Evolutionary conservation across 2,113 vertebrate species (phyloP).

Genomic region (Chloropsis hardwickii): DNA sequence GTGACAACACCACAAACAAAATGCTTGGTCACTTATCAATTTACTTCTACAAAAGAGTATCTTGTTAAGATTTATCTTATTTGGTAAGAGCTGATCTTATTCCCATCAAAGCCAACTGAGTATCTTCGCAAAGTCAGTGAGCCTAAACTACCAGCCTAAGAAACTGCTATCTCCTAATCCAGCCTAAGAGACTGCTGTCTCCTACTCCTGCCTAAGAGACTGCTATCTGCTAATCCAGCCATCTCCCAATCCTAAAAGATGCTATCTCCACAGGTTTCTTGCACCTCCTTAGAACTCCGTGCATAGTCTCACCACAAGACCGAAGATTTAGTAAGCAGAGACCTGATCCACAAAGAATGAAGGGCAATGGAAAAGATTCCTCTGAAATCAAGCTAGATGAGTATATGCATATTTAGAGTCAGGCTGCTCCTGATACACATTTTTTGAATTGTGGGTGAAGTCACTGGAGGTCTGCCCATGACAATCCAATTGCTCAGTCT

Average conservation of each 20-base stretch:
- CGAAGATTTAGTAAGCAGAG: background rate
- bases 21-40: background rate
- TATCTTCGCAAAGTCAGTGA: background rate
- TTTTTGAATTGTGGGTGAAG: background rate
- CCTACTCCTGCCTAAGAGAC: background rate
- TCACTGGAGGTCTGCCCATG: background rate
- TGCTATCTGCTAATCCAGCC: background rate
- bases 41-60: background rate
- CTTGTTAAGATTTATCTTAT: background rate
- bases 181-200: background rate
- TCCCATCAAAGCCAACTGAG: background rate
- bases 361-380: background rate
- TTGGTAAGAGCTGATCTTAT: background rate
- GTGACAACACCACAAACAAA: background rate
- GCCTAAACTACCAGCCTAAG: background rate
- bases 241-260: background rate
- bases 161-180: background rate
- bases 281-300: background rate
- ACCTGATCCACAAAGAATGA: background rate
- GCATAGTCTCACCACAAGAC: background rate
- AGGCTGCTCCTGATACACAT: background rate
- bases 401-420: background rate
- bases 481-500: background rate
- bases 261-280: background rate
- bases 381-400: background rate